phyloP scores from a whole-genome alignment of 2,797 vertebrate genomes.

The Amblyopsis hoosieri region DNA sequence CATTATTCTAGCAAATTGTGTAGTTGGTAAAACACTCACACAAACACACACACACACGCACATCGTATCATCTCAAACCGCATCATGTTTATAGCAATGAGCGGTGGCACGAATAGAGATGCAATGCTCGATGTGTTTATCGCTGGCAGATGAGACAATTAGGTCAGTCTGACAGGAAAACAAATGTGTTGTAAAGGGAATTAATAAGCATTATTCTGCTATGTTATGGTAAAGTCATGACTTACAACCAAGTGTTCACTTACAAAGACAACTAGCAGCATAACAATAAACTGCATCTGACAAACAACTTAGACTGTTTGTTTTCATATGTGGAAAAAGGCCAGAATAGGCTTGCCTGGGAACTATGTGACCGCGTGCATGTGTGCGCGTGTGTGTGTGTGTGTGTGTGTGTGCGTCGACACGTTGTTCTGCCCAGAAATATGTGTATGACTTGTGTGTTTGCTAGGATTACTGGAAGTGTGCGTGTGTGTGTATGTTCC shows the following conservation, averaged over 20 bases:
- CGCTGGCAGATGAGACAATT: conserved; percentile 64
- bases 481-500: conserved; percentile 9
- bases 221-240: conserved; percentile 1
- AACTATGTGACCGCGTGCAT: neutral
- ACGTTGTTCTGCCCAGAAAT: neutral
- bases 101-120: conserved; percentile 64
- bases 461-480: neutral
- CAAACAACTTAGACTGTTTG: conserved; percentile 37
- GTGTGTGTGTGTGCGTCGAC: neutral
- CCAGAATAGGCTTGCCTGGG: neutral
- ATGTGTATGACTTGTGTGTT: neutral
- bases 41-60: no score
- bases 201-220: neutral
- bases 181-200: conserved; percentile 49
- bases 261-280: neutral
- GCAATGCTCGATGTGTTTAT: conserved; percentile 65
- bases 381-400: neutral
- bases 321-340: conserved; percentile 25
- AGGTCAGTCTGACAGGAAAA: conserved; percentile 64
- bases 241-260: no score
- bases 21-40: no score
- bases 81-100: conserved; percentile 37
- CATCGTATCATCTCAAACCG: no score
- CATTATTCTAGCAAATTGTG: no score
- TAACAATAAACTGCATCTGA: conserved; percentile 38